Evolutionary conservation across 2,888 invertebrate species (phyloP).

Genomic region (Amorpha juglandis): DNA sequence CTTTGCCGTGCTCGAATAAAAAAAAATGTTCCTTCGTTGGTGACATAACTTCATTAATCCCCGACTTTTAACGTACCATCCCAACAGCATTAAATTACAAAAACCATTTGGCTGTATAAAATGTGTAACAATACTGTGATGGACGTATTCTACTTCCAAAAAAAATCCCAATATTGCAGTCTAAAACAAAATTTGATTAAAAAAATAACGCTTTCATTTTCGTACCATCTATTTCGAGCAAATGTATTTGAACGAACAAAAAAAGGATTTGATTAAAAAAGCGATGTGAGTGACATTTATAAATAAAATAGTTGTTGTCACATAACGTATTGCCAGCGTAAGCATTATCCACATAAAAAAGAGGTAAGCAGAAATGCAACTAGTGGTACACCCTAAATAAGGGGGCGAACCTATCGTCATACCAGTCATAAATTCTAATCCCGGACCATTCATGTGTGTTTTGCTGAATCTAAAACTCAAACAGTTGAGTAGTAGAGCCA

Average conservation of each 20-base stretch:
- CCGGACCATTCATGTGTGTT: too few relatives aligned
- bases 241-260: conserved; percentile 2
- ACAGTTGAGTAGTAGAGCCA: too few relatives aligned
- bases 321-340: neutral
- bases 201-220: conserved; percentile 3
- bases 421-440: too few relatives aligned
- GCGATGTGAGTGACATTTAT: neutral
- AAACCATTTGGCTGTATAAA: neutral
- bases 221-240: neutral
- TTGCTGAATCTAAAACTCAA: too few relatives aligned
- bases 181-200: neutral
- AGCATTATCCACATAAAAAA: too few relatives aligned
- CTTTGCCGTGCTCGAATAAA: too few relatives aligned
- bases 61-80: neutral
- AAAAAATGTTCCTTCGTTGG: neutral
- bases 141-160: neutral
- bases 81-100: neutral
- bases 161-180: neutral
- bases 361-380: too few relatives aligned
- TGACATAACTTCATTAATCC: neutral
- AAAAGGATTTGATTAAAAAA: conserved; percentile 9
- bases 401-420: too few relatives aligned
- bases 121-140: neutral
- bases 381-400: too few relatives aligned
- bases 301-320: neutral